Percentiles rank a stretch among this genome's conserved stretches.
These are phyloP conservation scores for Mythimna vitellina DNA, from an alignment of 2,888 invertebrate species.

Conservation along the genomic window DNA sequence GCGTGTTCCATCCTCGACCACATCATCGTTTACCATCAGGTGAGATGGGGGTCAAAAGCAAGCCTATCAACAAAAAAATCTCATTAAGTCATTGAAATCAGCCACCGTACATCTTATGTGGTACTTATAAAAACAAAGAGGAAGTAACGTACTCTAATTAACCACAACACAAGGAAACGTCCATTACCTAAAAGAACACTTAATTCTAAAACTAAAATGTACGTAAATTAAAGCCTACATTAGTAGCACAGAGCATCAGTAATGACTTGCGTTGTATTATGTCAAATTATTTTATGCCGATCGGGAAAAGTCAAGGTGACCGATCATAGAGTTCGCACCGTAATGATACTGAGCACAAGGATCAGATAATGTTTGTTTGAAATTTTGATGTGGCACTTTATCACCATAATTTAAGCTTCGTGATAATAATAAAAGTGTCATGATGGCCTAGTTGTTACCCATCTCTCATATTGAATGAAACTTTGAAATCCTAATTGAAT, in stretches of 20 bases:
- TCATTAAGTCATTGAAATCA: too few species aligned
- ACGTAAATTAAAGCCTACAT: conserved; percentile 66
- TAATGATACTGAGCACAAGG: conserved; percentile 73
- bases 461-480: too few species aligned
- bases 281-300: conserved; percentile 89
- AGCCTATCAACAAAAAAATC: too few species aligned
- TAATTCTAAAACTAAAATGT: conserved; percentile 61
- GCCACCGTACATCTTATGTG: neutral
- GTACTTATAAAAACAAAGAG: neutral
- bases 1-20: too few species aligned
- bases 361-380: conserved; percentile 36
- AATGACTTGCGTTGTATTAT: conserved; percentile 86
- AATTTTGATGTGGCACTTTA: conserved; percentile 65
- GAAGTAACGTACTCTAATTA: neutral
- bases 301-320: conserved; percentile 89
- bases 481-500: too few species aligned
- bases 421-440: too few species aligned
- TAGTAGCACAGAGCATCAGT: conserved; percentile 69
- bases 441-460: too few species aligned
- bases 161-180: neutral
- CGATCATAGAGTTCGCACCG: conserved; percentile 75
- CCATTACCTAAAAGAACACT: neutral
- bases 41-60: too few species aligned
- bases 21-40: too few species aligned
- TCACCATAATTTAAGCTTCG: too few species aligned